phyloP scores from a whole-genome alignment of 2,888 invertebrate genomes.

The Cantharis lateralis region DNA sequence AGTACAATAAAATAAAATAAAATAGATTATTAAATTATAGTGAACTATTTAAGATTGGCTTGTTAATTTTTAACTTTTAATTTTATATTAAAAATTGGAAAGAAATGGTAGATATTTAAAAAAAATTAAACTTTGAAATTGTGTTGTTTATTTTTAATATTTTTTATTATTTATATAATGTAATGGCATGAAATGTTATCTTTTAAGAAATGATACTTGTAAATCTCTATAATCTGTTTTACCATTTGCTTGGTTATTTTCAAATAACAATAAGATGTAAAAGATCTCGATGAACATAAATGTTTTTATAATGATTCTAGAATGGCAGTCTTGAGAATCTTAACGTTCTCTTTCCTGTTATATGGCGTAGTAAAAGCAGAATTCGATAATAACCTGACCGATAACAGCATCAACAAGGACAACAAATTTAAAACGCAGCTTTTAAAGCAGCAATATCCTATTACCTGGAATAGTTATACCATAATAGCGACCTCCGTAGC shows the following conservation, averaged over 20 bases:
- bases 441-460: slow-evolving; percentile 15
- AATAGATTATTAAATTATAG: too few species aligned
- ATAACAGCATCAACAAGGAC: slow-evolving; percentile 18
- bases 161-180: neutral
- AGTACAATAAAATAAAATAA: too few species aligned
- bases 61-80: neutral
- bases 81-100: neutral
- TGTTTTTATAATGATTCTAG: slow-evolving; percentile 17
- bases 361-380: slow-evolving; percentile 7
- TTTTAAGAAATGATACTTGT: slow-evolving; percentile 3
- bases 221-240: slow-evolving; percentile 7
- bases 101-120: too few species aligned
- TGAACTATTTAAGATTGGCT: neutral
- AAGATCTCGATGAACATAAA: slow-evolving; percentile 15
- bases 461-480: slow-evolving; percentile 40
- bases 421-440: slow-evolving; percentile 13
- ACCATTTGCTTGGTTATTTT: slow-evolving; percentile 11
- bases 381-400: slow-evolving; percentile 22
- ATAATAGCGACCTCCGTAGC: slow-evolving; percentile 39
- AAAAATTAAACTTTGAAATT: neutral
- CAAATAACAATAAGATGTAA: slow-evolving; percentile 15
- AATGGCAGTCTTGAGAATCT: slow-evolving; percentile 14
- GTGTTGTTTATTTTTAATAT: neutral
- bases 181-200: neutral
- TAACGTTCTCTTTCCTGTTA: slow-evolving; percentile 19